Conservation (phyloP, 2,888 invertebrate genomes). For the Machimus atricapillus region DNA sequence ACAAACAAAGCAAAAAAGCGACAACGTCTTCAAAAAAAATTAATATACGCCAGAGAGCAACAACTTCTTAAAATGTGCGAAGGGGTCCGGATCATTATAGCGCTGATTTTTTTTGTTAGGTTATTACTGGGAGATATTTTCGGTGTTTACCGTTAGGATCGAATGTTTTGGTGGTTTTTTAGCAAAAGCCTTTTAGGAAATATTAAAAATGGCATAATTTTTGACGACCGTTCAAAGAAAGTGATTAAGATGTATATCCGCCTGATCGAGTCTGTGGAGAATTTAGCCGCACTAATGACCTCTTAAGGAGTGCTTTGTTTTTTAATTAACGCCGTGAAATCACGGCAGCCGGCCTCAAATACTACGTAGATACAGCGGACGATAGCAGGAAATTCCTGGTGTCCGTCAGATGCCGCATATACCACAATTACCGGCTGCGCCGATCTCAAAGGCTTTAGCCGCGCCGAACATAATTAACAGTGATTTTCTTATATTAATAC, state of each 20-base stretch:
- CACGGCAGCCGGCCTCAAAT: not conserved
- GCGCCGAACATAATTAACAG: constrained; percentile 20
- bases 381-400: not conserved
- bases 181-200: not conserved
- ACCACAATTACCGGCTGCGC: not conserved
- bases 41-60: not conserved
- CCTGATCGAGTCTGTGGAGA: not conserved
- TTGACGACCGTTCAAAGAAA: not conserved
- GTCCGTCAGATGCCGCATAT: not conserved
- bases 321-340: not conserved
- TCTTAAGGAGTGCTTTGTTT: not conserved
- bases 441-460: not conserved
- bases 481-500: constrained; percentile 18
- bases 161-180: not conserved
- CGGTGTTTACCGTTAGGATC: not conserved
- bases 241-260: not conserved
- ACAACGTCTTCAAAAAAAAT: not conserved
- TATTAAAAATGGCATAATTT: not conserved
- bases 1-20: not conserved
- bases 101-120: not conserved
- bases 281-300: not conserved
- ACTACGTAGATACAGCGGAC: not conserved
- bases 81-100: not conserved
- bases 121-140: not conserved
- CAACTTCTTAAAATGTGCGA: constrained; percentile 8